Percentiles rank a stretch among this genome's conserved stretches.
Evolutionary conservation across 1,140 invertebrate species (phyloP).

Genomic region (Cryptotermes secundus): DNA sequence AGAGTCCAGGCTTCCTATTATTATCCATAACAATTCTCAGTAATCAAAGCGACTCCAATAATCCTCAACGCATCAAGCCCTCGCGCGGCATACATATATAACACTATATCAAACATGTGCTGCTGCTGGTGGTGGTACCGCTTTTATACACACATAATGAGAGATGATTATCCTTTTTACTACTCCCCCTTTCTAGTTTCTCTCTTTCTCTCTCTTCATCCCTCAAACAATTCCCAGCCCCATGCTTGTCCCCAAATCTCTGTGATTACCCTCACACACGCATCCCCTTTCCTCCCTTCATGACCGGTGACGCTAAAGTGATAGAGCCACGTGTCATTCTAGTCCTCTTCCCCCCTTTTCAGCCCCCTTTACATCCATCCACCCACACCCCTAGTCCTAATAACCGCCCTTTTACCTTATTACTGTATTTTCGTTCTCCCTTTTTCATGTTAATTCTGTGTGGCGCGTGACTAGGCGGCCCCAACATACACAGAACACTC

Average conservation of each 20-base stretch:
- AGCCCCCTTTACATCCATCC: neutral
- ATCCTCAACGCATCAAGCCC: neutral
- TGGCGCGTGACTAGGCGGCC: neutral
- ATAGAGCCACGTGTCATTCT: neutral
- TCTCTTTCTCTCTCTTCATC: neutral
- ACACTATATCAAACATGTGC: slow-evolving; percentile 16
- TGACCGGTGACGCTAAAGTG: neutral
- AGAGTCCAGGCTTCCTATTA: slow-evolving; percentile 5
- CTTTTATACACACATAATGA: slow-evolving; percentile 20
- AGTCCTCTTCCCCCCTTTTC: neutral
- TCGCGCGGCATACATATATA: neutral
- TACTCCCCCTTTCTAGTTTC: neutral
- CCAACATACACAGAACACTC: neutral
- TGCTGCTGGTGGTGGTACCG: neutral
- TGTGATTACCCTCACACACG: neutral
- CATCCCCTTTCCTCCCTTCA: neutral
- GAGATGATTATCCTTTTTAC: slow-evolving; percentile 19
- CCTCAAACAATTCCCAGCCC: slow-evolving; percentile 13
- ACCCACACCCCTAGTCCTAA: neutral
- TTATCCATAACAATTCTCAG: slow-evolving; percentile 6
- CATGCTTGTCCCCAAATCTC: slow-evolving; percentile 4
- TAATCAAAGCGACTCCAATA: neutral
- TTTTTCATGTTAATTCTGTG: slow-evolving; percentile 1
- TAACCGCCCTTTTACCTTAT: neutral
- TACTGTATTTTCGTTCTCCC: neutral